Conservation (phyloP, 2,888 invertebrate species). For the Galerucella nymphaeae region DNA sequence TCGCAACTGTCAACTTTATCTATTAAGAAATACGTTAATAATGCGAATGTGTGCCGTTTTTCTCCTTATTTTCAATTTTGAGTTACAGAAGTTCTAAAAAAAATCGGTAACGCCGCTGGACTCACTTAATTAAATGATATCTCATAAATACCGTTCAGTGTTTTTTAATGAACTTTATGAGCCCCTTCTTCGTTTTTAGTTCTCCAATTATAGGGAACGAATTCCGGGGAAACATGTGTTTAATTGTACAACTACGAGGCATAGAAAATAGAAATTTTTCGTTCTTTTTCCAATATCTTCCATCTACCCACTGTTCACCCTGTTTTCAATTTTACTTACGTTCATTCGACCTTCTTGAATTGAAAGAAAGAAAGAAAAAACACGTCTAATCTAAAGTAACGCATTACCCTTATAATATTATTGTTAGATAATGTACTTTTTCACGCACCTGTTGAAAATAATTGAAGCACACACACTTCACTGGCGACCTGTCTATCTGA, state of each 20-base stretch:
- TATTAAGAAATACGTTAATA: too few relatives aligned
- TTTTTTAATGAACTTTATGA: conserved; percentile 40
- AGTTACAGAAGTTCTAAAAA: background rate
- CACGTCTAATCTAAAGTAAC: background rate
- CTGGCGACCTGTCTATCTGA: background rate
- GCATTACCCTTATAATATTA: background rate
- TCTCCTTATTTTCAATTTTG: background rate
- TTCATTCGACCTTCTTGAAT: too few relatives aligned
- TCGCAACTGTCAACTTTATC: too few relatives aligned
- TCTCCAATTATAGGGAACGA: conserved; percentile 8
- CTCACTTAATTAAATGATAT: conserved; percentile 57
- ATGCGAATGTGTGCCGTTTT: too few relatives aligned
- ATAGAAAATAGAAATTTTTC: background rate
- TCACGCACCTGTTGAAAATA: conserved; percentile 20
- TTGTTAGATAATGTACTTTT: conserved; percentile 19
- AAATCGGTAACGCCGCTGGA: conserved; percentile 9
- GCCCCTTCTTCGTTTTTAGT: conserved; percentile 17
- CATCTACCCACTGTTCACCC: too few relatives aligned
- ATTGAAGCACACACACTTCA: background rate
- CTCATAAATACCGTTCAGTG: conserved; percentile 53
- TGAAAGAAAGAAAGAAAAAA: too few relatives aligned
- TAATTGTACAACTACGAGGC: background rate
- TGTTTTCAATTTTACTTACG: too few relatives aligned
- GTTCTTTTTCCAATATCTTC: too few relatives aligned
- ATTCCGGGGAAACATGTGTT: conserved; percentile 11